These are phyloP conservation scores for Beris chalybata DNA, from an alignment of 2,888 invertebrate species.

Conservation along the genomic window DNA sequence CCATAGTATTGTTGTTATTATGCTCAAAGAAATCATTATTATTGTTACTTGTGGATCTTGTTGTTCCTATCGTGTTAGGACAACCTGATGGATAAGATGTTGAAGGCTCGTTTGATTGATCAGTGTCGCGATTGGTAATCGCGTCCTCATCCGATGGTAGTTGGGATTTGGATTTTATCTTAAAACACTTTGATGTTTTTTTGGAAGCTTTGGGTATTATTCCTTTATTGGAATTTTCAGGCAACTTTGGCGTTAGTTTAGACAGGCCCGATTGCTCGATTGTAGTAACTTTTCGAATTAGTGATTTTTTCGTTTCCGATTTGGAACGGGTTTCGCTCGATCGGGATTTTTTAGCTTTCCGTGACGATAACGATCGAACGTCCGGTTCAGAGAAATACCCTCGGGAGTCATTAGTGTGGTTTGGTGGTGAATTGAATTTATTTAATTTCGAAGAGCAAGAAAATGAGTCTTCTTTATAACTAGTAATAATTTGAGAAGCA, in stretches of 20 bases:
- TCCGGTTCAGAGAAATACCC: constrained; percentile 56
- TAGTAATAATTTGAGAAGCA: neutral
- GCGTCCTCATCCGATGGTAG: neutral
- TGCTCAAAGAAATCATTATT: constrained; percentile 14
- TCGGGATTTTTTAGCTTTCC: constrained; percentile 37
- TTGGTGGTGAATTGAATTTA: constrained; percentile 43
- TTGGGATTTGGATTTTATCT: constrained; percentile 20
- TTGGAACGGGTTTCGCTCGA: constrained; percentile 53
- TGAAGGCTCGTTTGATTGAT: neutral
- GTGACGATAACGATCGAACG: constrained; percentile 42
- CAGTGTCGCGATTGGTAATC: neutral
- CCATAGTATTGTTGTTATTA: constrained; percentile 16
- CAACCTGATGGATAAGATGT: neutral
- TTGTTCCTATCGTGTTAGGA: neutral
- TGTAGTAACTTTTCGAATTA: neutral
- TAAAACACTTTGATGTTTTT: constrained; percentile 18
- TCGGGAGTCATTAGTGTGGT: constrained; percentile 46
- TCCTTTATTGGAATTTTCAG: constrained; percentile 17
- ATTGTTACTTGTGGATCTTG: constrained; percentile 20
- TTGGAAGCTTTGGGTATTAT: constrained; percentile 1
- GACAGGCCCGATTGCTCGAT: neutral
- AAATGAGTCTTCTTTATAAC: neutral
- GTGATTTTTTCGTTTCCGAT: constrained; percentile 57
- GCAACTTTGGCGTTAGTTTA: constrained; percentile 21
- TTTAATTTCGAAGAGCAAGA: neutral